Conservation (phyloP, 2,888 invertebrate genomes). For the Octonoba sinensis region DNA sequence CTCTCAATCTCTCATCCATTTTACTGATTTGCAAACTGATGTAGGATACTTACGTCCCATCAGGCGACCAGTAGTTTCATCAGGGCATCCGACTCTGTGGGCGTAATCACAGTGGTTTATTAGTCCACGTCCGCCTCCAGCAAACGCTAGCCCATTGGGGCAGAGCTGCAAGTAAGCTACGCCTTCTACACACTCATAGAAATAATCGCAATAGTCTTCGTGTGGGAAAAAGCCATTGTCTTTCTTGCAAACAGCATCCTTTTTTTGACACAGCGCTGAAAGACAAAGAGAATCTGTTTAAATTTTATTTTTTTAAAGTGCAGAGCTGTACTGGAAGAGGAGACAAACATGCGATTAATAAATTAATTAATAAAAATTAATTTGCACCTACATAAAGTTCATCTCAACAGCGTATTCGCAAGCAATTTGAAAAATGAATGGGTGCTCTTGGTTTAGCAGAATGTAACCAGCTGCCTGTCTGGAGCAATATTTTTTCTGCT, state of each 20-base stretch:
- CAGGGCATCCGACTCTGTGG: slow-evolving; percentile 67
- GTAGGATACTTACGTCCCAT: slow-evolving; percentile 66
- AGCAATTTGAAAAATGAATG: too few species aligned
- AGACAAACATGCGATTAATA: too few species aligned
- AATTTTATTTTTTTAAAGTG: neutral
- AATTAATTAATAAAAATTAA: too few species aligned
- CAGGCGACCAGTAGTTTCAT: slow-evolving; percentile 61
- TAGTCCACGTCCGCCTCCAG: slow-evolving; percentile 79
- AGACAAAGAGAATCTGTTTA: slow-evolving; percentile 3
- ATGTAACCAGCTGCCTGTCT: too few species aligned
- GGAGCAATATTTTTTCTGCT: too few species aligned
- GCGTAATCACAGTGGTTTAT: slow-evolving; percentile 67
- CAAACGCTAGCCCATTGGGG: slow-evolving; percentile 90
- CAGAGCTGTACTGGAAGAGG: too few species aligned
- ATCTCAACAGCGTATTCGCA: too few species aligned
- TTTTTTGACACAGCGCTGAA: slow-evolving; percentile 32
- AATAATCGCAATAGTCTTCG: slow-evolving; percentile 81
- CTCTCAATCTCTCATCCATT: too few species aligned
- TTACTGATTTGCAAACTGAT: too few species aligned
- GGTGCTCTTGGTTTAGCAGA: too few species aligned
- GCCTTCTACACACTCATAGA: slow-evolving; percentile 87
- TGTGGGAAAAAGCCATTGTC: slow-evolving; percentile 66
- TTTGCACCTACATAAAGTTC: too few species aligned
- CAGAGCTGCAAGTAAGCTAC: slow-evolving; percentile 88
- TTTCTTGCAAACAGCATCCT: slow-evolving; percentile 27